Base-by-base conservation (phyloP, 2,113 vertebrate genomes). In the Lamprologus ornatipinnis region DNA sequence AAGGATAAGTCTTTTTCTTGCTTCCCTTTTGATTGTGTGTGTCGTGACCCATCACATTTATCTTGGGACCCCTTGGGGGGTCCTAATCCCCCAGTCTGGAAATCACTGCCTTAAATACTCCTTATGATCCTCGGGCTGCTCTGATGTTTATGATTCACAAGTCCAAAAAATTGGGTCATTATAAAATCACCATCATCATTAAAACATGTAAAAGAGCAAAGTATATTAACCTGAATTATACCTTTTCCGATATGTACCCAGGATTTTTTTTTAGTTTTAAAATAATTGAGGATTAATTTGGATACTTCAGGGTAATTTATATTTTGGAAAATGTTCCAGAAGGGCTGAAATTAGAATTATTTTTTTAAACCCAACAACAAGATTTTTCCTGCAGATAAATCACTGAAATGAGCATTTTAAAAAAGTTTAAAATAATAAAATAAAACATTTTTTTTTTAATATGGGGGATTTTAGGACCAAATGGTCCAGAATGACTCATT, bases 11-110 rank as follows among this genome's bases (percentile, higher is more conserved):
- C 33, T 58, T 12, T 49, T 26, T 33, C 19, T 47, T 42, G 42
- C 45, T 49, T 19, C 49, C 70, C 17, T 42, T 81, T 81, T 40
- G 31, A 45, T 86, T 26, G 51, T 53, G 42, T 26, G 51, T 53
- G 42, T 21, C 7, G 35, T 42, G 63, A 23, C 21, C 58, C 35
- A 12, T 68, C n/a, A 49, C 37, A n/a, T 73, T 57, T 47, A 3
- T 73, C 63, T 42, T 35, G 35, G 12, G 63, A 11, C 33, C 40
- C 82, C 49, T 28, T 42, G 63, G 21, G 82, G 49, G 82, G 35
- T 55, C 82, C 49, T 86, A 58, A 82, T 87, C 60, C 81, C 55
- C 17, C 54, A 75, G 17, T 28, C 79, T 80, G 68, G 19, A 28
- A 54, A 55, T 35, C 35, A 3, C n/a, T 45, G 45, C 33, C 15